Base-by-base conservation (phyloP, 1,140 invertebrate species). In the Nephila pilipes region DNA sequence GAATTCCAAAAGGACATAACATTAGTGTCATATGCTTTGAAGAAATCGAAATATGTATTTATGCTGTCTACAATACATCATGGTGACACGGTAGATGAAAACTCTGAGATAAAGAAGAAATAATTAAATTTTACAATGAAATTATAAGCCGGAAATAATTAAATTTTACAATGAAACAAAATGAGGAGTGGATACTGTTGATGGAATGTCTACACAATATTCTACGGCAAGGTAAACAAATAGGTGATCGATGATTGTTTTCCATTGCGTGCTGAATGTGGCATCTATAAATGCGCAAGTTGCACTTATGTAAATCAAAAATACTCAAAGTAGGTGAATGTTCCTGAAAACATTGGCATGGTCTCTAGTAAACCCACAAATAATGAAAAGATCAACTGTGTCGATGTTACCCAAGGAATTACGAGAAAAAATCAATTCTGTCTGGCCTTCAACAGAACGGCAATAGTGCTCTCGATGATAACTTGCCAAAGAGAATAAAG, bases 31-130 rank as follows among this genome's bases (percentile, higher is more conserved):
- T 94, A 94, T 94, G 85, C 92, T 38, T 75, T 93, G 1, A 94
- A 94, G 87, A 93, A 94, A 90, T 92, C 90, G 10, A 95, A 93
- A 91, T 87, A 25, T 69, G 93, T 93, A 55, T 58, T 94, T 25
- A 55, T 55, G 54, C 14, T 94, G 14, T 57, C 95, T 22, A 92
- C 88, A 10, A 69, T 22, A 29, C 63, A 69, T 69, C 20, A 22
- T 22, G 63, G 22, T 29, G 63, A 69, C 63, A 69, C 63, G 4
- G 22, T 69, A 10, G 63, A 69, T 69, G 20, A 5, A 5, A 69
- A 10, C 4, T 10, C 14, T 55, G 14, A 14, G 5, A 8, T 5
- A 5, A 69, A 10, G 6, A 5, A 4, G 20, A 69, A 22, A 10
- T 22, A 6, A 29, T 69, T n/a, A 22, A 22, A 10, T 6, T 10